These are phyloP conservation scores for Sesamia nonagrioides DNA, from an alignment of 1,140 invertebrate species.

Conservation along the genomic window DNA sequence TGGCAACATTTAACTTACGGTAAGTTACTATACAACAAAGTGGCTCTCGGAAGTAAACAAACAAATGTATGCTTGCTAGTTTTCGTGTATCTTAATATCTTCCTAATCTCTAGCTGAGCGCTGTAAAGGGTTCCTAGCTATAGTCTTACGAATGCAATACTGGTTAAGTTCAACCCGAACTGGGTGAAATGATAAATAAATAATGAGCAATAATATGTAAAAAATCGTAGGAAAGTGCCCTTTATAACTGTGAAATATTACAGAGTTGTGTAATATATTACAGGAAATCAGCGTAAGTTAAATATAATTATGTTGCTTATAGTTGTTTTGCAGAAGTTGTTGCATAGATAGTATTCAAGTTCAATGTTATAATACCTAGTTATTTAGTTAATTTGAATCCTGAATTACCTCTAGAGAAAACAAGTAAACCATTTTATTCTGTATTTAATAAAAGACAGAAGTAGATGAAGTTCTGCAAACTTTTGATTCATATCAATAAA, in stretches of 20 bases:
- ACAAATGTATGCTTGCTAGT: slow-evolving; percentile 28
- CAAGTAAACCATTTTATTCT: background rate
- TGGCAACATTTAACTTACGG: slow-evolving; percentile 19
- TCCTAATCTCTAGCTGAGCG: slow-evolving; percentile 28
- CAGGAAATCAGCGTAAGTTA: background rate
- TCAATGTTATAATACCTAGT: slow-evolving; percentile 16
- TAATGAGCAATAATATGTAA: slow-evolving; percentile 42
- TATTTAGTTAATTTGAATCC: slow-evolving; percentile 1
- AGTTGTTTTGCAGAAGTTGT: slow-evolving; percentile 27
- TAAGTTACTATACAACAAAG: slow-evolving; percentile 24
- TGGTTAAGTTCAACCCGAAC: slow-evolving; percentile 19
- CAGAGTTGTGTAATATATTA: slow-evolving; percentile 4
- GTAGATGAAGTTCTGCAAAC: slow-evolving; percentile 6
- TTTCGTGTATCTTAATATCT: slow-evolving; percentile 31
- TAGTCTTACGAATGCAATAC: slow-evolving; percentile 19
- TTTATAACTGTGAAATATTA: slow-evolving; percentile 14
- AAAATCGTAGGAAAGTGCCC: slow-evolving; percentile 10
- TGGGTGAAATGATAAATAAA: slow-evolving; percentile 21
- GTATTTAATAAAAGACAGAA: background rate
- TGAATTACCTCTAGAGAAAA: background rate
- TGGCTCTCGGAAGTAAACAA: slow-evolving; percentile 15
- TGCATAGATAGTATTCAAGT: slow-evolving; percentile 8
- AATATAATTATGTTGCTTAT: slow-evolving; percentile 10
- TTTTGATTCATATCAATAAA: slow-evolving; percentile 42
- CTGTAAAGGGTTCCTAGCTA: slow-evolving; percentile 36